Evolutionary conservation across 2,888 invertebrate species (phyloP).

Genomic region (Acrobasis suavella): DNA sequence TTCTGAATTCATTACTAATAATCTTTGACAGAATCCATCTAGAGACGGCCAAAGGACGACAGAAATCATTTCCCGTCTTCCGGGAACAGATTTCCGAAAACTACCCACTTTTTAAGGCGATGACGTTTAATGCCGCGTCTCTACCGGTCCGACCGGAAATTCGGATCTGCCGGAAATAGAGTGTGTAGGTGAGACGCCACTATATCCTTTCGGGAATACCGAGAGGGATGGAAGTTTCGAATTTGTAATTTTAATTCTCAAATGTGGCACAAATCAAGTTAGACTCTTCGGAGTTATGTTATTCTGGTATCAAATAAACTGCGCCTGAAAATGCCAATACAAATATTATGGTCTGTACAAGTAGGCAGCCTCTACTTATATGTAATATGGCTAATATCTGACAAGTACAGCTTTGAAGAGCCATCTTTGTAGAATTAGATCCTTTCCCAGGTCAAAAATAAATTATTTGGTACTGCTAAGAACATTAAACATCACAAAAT

Average conservation of each 20-base stretch:
- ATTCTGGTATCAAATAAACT: constrained; percentile 7
- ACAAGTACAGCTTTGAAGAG: too few relatives aligned
- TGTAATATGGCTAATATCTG: too few relatives aligned
- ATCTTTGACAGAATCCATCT: constrained; percentile 41
- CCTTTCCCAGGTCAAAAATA: too few relatives aligned
- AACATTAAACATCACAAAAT: too few relatives aligned
- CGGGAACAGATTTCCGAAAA: constrained; percentile 67
- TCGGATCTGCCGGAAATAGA: constrained; percentile 74
- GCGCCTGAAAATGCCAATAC: too few relatives aligned
- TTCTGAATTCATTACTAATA: constrained; percentile 28
- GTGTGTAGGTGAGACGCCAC: constrained; percentile 63
- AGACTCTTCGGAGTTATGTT: constrained; percentile 2
- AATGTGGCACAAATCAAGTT: constrained; percentile 1
- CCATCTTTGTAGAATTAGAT: too few relatives aligned
- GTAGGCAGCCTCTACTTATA: too few relatives aligned
- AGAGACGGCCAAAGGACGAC: constrained; percentile 49
- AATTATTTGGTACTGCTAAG: too few relatives aligned
- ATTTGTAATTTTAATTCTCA: constrained; percentile 39
- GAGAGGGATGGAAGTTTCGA: constrained; percentile 42
- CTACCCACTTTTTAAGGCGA: constrained; percentile 76
- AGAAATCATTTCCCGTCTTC: constrained; percentile 76
- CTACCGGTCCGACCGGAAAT: constrained; percentile 63
- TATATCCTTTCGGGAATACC: constrained; percentile 38
- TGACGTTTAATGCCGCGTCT: constrained; percentile 61
- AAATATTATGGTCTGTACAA: too few relatives aligned